Percentiles rank a stretch among this genome's conserved stretches.
These are phyloP conservation scores for Myrmophylax atrothorax DNA, from an alignment of 2,113 vertebrate species.

Conservation along the genomic window DNA sequence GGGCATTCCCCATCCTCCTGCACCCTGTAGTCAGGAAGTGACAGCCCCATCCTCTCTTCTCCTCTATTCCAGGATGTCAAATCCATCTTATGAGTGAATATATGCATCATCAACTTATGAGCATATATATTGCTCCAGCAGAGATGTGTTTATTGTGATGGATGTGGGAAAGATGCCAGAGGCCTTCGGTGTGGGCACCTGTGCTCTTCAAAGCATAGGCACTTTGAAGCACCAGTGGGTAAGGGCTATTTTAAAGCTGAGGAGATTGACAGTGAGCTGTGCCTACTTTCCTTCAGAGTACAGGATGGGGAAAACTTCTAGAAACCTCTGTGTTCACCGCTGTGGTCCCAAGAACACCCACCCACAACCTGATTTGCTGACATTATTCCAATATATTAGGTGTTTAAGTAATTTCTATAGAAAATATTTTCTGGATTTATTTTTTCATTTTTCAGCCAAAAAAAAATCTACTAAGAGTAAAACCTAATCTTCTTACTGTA, in stretches of 20 bases:
- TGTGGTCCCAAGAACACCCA: background rate
- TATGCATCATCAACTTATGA: background rate
- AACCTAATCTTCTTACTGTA: constrained; percentile 11
- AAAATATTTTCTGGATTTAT: background rate
- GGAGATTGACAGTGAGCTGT: background rate
- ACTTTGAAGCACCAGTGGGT: background rate
- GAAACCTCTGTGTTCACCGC: background rate
- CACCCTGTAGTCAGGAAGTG: fast-evolving
- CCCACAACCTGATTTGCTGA: background rate
- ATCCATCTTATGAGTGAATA: fast-evolving
- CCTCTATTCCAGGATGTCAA: background rate
- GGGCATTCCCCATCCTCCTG: fast-evolving
- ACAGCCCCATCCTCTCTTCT: background rate
- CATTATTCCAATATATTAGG: background rate
- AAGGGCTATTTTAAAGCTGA: background rate
- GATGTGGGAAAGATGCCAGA: background rate
- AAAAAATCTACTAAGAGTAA: background rate
- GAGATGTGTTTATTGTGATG: background rate
- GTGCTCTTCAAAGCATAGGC: background rate
- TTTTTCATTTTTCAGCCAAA: background rate
- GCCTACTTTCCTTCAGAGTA: background rate
- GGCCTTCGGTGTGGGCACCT: background rate
- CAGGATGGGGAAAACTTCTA: background rate
- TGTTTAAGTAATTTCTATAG: background rate
- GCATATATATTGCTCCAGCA: background rate